Evolutionary conservation across 1,140 invertebrate genomes (phyloP), one percentile per base, ranked within the genome.

Genomic region (Papilio polytes): DNA sequence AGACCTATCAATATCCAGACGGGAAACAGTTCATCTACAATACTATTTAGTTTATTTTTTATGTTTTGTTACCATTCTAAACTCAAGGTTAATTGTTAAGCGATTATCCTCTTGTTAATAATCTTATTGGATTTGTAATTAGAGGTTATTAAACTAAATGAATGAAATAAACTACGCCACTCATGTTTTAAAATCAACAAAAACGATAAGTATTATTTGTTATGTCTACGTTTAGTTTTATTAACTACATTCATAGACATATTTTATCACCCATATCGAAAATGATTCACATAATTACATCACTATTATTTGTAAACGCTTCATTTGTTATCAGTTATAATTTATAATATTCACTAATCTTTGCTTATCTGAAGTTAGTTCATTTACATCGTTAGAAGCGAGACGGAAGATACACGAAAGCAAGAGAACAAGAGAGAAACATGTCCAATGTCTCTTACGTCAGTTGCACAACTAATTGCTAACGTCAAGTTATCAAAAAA

Each of bases 271-370:
- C 12, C 8, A 63, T 63, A 26, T 13, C 2, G 12, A 8, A 26
- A 63, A 63, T 63, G 22, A 63, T 63, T 63, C 22, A 63, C 59
- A 63, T 26, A 26, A 63, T 63, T 63, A 63, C 59, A 63, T 63
- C 59, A 63, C 22, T 63, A 63, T 59, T 59, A 59, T 63, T 63
- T 63, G 22, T 26, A 63, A 63, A 63, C 59, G 59, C 10, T 63
- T 10, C 1, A 26, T 63, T 63, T 63, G 26, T 63, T 20, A 63
- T 26, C 8, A 26, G 31, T 22, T 26, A 26, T 63, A 63, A 22
- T 63, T 22, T 26, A 26, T 63, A 63, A 22, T 63, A 26, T 13
- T 63, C 15, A 20, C 10, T 20, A 59, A 59, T 59, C n/a, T 22
- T 59, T 18, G n/a, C 26, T 20, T 63, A 63, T 26, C 59, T 63